A percentile compares a stretch with the other conserved stretches of the same genome.
Evolutionary conservation across 1,140 invertebrate genomes (phyloP).

Genomic region (Uloborus diversus): DNA sequence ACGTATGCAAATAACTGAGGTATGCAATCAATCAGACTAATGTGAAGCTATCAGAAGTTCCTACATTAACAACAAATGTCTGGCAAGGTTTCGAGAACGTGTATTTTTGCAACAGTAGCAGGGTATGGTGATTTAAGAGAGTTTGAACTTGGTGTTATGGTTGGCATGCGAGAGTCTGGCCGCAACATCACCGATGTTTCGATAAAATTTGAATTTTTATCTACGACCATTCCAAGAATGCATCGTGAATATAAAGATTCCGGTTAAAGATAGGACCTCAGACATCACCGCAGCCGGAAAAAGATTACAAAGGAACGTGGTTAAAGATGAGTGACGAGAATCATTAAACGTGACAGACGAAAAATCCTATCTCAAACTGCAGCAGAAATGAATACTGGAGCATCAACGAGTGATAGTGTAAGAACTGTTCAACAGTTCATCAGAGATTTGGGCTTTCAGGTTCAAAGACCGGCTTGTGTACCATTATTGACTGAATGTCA

Average conservation of each 20-base stretch:
- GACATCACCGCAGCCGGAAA: neutral
- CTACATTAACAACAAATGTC: neutral
- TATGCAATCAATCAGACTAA: neutral
- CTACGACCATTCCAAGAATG: conserved; percentile 64
- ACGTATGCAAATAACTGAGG: conserved; percentile 1
- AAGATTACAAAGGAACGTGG: neutral
- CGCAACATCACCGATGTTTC: neutral
- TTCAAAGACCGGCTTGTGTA: neutral
- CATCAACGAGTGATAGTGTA: conserved; percentile 9
- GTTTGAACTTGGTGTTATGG: neutral
- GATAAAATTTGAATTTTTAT: neutral
- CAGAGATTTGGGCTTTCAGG: neutral
- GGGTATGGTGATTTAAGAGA: neutral
- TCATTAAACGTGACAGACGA: neutral
- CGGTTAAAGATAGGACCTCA: no score
- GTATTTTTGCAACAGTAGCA: neutral
- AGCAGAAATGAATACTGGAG: neutral
- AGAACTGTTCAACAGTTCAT: neutral
- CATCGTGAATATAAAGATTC: conserved; percentile 82
- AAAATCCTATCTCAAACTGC: neutral
- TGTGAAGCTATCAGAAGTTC: neutral
- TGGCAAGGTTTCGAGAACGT: neutral
- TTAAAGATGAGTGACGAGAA: neutral
- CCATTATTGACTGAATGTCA: neutral
- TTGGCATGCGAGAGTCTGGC: neutral